phyloP scores from a whole-genome alignment of 1,140 invertebrate genomes.

The Galleria mellonella region DNA sequence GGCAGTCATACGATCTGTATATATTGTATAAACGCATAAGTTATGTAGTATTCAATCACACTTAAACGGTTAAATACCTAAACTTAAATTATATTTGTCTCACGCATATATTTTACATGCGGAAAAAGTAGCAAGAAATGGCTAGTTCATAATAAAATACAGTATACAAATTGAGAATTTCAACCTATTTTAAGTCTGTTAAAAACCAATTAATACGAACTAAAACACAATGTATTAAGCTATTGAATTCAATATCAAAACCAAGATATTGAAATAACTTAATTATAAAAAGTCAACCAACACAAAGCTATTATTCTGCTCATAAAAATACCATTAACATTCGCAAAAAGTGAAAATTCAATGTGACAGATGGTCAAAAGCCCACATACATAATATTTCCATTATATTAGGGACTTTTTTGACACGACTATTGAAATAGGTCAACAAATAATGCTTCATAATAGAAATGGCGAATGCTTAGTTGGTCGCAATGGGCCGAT shows the following conservation, averaged over 20 bases:
- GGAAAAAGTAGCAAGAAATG: no score
- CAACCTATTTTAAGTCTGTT: no score
- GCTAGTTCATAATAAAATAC: no score
- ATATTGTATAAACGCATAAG: no score
- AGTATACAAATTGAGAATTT: no score
- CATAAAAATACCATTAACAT: conserved; percentile 42
- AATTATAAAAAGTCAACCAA: neutral
- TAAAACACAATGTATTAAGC: neutral
- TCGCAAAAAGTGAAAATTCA: conserved; percentile 29
- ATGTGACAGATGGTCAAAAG: conserved; percentile 45
- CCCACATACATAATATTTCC: conserved; percentile 31
- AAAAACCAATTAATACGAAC: no score
- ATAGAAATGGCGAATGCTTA: neutral
- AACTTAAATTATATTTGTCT: no score
- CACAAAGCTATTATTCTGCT: conserved; percentile 15
- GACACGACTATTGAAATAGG: conserved; percentile 11
- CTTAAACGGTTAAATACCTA: no score
- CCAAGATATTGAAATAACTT: neutral
- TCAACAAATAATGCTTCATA: conserved; percentile 1
- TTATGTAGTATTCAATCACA: no score
- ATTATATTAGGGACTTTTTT: conserved; percentile 26
- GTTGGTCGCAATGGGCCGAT: neutral
- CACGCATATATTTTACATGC: no score
- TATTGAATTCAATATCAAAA: neutral
- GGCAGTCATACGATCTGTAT: no score